These are phyloP conservation scores for Leucoraja ocellata DNA, from an alignment of 2,797 vertebrate species.

Conservation along the genomic window DNA sequence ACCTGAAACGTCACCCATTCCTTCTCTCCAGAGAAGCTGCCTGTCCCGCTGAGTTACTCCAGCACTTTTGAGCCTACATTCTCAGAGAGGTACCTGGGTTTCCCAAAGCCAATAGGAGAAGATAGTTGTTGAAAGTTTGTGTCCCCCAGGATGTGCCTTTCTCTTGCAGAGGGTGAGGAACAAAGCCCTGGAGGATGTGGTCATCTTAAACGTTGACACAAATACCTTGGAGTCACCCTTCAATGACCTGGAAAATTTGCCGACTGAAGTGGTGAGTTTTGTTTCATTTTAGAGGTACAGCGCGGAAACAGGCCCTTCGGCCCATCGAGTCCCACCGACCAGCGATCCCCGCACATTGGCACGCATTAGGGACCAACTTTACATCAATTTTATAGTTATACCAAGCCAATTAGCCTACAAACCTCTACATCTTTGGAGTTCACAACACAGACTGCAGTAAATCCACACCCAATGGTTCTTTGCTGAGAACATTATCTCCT, in stretches of 20 bases:
- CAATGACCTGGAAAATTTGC: conserved; percentile 72
- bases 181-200: conserved; percentile 74
- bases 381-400: no score
- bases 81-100: not conserved
- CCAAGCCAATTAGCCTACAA: no score
- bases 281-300: no score
- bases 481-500: not conserved
- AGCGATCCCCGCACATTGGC: no score
- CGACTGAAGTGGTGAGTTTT: conserved; percentile 71
- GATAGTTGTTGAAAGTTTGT: not conserved
- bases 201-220: conserved; percentile 78
- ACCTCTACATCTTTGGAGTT: no score
- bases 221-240: conserved; percentile 77
- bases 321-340: no score
- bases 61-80: no score
- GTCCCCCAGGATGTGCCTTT: not conserved
- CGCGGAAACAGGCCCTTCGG: no score
- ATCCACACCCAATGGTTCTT: not conserved
- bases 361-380: no score
- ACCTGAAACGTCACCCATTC: no score
- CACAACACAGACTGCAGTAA: not conserved
- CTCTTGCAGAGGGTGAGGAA: conserved; percentile 61
- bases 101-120: not conserved
- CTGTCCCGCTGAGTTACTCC: no score
- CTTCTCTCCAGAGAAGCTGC: no score